These are phyloP conservation scores for Zosterops hypoxanthus DNA, from an alignment of 2,113 vertebrate species.

Conservation along the genomic window DNA sequence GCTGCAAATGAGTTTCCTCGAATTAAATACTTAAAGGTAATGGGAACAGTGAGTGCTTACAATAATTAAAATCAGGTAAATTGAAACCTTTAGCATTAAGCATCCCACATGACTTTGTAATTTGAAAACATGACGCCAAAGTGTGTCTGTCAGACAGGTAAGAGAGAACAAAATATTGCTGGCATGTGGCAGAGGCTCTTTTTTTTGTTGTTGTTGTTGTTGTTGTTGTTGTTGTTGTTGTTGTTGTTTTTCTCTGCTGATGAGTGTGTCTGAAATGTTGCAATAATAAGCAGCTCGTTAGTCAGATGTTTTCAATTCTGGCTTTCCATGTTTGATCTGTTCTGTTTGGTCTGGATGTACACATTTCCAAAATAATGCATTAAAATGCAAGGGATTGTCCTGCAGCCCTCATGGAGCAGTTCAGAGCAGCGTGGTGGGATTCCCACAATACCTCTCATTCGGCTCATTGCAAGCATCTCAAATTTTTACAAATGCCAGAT, in stretches of 20 bases:
- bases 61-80: constrained; percentile 19
- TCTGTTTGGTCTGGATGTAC: background rate
- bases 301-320: background rate
- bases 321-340: background rate
- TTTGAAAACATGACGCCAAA: background rate
- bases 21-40: constrained; percentile 19
- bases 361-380: background rate
- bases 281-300: background rate
- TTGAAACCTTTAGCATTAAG: background rate
- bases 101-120: background rate
- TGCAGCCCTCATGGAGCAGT: background rate
- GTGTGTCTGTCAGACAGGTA: background rate
- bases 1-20: background rate
- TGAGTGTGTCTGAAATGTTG: background rate
- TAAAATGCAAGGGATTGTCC: background rate
- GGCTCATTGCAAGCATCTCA: background rate
- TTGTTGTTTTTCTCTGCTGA: background rate
- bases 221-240: background rate
- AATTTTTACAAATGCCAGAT: background rate
- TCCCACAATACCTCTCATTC: background rate
- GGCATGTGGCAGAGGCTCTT: background rate
- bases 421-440: background rate
- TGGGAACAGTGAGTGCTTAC: background rate
- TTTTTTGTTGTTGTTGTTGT: background rate
- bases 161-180: background rate